Percentiles rank a stretch among this genome's conserved stretches.
Evolutionary conservation across 2,113 vertebrate genomes (phyloP).

Genomic region (Syrrhaptes paradoxus): DNA sequence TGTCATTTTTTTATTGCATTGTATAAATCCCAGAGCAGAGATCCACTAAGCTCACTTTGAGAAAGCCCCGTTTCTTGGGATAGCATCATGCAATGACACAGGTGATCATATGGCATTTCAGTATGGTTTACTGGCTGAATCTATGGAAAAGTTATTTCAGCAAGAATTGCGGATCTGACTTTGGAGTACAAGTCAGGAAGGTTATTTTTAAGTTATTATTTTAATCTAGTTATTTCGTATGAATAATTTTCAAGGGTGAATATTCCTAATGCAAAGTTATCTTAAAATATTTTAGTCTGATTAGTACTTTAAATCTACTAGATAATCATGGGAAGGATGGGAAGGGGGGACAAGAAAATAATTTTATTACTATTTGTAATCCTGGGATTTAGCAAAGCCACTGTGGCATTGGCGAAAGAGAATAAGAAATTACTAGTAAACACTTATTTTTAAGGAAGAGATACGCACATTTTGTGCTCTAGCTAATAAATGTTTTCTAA

Average conservation of each 20-base stretch:
- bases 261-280: neutral
- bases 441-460: neutral
- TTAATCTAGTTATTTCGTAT: neutral
- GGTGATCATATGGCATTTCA: neutral
- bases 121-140: neutral
- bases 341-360: neutral
- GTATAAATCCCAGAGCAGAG: constrained; percentile 76
- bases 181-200: neutral
- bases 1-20: constrained; percentile 76
- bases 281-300: neutral
- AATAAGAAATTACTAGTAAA: neutral
- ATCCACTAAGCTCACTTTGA: constrained; percentile 57
- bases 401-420: neutral
- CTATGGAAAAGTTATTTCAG: neutral
- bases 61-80: constrained; percentile 49
- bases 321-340: neutral
- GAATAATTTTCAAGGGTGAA: neutral
- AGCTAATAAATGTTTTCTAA: neutral
- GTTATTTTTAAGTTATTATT: neutral
- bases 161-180: neutral
- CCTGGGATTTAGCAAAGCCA: neutral
- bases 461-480: neutral
- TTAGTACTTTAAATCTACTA: neutral
- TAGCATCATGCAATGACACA: neutral
- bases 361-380: neutral